Evolutionary conservation across 1,140 invertebrate species (phyloP).

Genomic region (Anoplolepis gracilipes): DNA sequence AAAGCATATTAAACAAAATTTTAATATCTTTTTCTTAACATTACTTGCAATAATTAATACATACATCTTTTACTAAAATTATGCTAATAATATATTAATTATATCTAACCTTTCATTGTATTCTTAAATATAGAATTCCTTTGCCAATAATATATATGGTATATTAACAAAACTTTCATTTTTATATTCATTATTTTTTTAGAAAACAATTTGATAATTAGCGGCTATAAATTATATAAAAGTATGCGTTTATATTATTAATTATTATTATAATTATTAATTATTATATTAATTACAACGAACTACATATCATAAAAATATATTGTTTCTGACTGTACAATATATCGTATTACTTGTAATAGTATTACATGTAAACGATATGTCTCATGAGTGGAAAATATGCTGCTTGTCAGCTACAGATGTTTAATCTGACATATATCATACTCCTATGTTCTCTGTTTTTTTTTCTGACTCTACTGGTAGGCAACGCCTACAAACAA

Average conservation of each 20-base stretch:
- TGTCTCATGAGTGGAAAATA: constrained; percentile 23
- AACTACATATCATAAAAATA: not conserved
- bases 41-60: too few relatives aligned
- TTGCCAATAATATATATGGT: not conserved
- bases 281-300: constrained; percentile 2
- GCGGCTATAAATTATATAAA: not conserved
- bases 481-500: constrained; percentile 50
- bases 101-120: too few relatives aligned
- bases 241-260: not conserved
- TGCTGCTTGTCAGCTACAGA: constrained; percentile 52
- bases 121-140: not conserved
- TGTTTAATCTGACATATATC: constrained; percentile 49
- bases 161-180: constrained; percentile 3
- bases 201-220: not conserved
- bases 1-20: too few relatives aligned
- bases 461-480: constrained; percentile 43
- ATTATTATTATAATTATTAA: too few relatives aligned
- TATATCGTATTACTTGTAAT: not conserved
- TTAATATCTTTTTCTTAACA: too few relatives aligned
- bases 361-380: constrained; percentile 29
- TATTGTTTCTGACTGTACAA: constrained; percentile 5
- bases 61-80: too few relatives aligned
- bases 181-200: not conserved
- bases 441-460: constrained; percentile 12
- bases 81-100: too few relatives aligned